Conservation (phyloP, 2,888 invertebrate genomes). For the Epirrhoe alternata region DNA sequence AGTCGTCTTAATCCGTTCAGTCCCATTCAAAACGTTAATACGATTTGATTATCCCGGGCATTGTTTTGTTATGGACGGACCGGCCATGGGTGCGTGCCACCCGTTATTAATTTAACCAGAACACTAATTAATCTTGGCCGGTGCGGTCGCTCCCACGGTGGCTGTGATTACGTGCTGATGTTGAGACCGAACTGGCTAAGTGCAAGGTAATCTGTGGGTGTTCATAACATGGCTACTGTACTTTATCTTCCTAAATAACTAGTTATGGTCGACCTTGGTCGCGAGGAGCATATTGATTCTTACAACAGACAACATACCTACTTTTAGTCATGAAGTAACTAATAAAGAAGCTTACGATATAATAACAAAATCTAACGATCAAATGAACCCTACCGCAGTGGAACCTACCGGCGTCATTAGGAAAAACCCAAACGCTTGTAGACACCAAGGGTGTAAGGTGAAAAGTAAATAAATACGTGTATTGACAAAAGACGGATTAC, state of each 20-base stretch:
- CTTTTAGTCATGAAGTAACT: neutral
- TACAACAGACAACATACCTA: too few relatives aligned
- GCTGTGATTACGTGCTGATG: slow-evolving; percentile 51
- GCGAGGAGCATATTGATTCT: too few relatives aligned
- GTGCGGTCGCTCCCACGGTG: slow-evolving; percentile 71
- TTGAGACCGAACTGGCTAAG: slow-evolving; percentile 49
- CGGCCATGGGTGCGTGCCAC: slow-evolving; percentile 65
- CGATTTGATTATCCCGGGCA: slow-evolving; percentile 58
- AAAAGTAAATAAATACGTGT: slow-evolving; percentile 8
- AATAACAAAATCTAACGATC: neutral
- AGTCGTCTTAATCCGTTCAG: slow-evolving; percentile 47
- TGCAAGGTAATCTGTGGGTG: slow-evolving; percentile 39
- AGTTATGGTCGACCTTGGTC: neutral
- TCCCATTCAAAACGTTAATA: slow-evolving; percentile 57
- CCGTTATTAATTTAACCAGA: slow-evolving; percentile 80
- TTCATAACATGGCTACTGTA: slow-evolving; percentile 8
- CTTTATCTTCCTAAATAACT: neutral
- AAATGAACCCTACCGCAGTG: neutral
- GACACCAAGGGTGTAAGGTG: slow-evolving; percentile 14
- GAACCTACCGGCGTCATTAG: neutral
- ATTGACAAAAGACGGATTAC: slow-evolving; percentile 8
- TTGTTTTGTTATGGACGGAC: slow-evolving; percentile 53
- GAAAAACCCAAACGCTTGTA: slow-evolving; percentile 17
- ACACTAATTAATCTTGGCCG: slow-evolving; percentile 81
- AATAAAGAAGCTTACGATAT: too few relatives aligned